Evolutionary conservation across 1,140 invertebrate species (phyloP).

Genomic region (Drosophila punjabiensis): DNA sequence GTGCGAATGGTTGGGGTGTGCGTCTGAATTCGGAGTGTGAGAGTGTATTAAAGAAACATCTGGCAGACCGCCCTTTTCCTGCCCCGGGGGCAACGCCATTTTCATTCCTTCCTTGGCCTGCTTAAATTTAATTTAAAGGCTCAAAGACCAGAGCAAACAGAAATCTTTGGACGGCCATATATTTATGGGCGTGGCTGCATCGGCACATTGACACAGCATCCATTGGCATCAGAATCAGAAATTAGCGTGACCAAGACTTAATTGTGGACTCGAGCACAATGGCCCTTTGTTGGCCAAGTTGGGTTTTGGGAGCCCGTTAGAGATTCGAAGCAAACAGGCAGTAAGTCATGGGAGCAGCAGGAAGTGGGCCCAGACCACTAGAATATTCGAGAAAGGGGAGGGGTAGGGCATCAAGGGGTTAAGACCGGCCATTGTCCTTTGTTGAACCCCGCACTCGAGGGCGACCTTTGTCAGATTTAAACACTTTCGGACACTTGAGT

Average conservation of each 20-base stretch:
- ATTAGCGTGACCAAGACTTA: conserved; percentile 69
- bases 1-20: conserved; percentile 4
- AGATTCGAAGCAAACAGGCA: conserved; percentile 63
- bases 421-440: conserved; percentile 25
- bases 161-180: conserved; percentile 29
- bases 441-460: not conserved
- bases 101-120: conserved; percentile 28
- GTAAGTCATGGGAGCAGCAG: conserved; percentile 55
- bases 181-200: conserved; percentile 58
- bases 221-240: conserved; percentile 55
- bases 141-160: conserved; percentile 50
- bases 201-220: conserved; percentile 57
- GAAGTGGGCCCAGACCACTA: conserved; percentile 33
- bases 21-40: conserved; percentile 18
- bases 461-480: conserved; percentile 69
- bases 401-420: conserved; percentile 29
- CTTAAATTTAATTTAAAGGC: conserved; percentile 66
- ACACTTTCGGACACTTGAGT: conserved; percentile 61
- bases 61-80: conserved; percentile 44
- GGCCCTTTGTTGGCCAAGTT: conserved; percentile 51
- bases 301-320: conserved; percentile 22
- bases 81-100: conserved; percentile 50
- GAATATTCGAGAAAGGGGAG: conserved; percentile 41
- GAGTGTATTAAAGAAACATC: conserved; percentile 75
- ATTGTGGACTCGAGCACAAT: conserved; percentile 41